These are phyloP conservation scores for Phthorimaea operculella DNA, from an alignment of 1,140 invertebrate genomes.

Conservation along the genomic window DNA sequence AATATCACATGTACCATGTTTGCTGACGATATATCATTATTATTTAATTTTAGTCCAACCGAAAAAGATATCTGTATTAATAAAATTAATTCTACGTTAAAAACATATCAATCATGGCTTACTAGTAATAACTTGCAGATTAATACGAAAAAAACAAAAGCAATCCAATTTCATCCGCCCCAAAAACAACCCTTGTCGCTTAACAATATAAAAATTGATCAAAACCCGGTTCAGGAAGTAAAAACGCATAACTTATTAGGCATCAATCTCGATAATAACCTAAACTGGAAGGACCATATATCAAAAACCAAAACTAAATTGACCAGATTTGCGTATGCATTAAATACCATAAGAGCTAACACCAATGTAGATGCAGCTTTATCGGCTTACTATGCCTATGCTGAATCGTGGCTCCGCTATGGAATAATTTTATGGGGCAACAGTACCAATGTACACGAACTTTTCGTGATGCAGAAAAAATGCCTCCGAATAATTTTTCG, in stretches of 20 bases:
- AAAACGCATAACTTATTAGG: neutral
- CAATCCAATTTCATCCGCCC: constrained; percentile 1
- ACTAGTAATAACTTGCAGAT: constrained; percentile 5
- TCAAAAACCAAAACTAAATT: neutral
- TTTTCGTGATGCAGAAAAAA: constrained; percentile 8
- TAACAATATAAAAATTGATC: neutral
- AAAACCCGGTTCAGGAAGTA: constrained; percentile 2
- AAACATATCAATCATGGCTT: neutral
- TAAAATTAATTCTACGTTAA: neutral
- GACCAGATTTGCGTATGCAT: constrained; percentile 4
- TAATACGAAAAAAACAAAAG: constrained; percentile 6
- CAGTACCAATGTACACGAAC: constrained; percentile 1
- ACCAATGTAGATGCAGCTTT: neutral
- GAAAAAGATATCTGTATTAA: neutral
- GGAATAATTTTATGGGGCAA: constrained; percentile 9
- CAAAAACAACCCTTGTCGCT: neutral
- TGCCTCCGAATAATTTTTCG: constrained; percentile 1
- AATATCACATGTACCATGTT: neutral
- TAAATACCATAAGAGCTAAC: neutral
- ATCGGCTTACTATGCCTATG: constrained; percentile 2
- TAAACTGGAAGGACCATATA: constrained; percentile 2
- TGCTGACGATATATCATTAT: constrained; percentile 6
- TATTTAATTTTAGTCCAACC: neutral
- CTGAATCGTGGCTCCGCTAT: constrained; percentile 7
- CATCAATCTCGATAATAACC: neutral